Conservation (phyloP, 2,113 vertebrate species). For the Notechis scutatus region DNA sequence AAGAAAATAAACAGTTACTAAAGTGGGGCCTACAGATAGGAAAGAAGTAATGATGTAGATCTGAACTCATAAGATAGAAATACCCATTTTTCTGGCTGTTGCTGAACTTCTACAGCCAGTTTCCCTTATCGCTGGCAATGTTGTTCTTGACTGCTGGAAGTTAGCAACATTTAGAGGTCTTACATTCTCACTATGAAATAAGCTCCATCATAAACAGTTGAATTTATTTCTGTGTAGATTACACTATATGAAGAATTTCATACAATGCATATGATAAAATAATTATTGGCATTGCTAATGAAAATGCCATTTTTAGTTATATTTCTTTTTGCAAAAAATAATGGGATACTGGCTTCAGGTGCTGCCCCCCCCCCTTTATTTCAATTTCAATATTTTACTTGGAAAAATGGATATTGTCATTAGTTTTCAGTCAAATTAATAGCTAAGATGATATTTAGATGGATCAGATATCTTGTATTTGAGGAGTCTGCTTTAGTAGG, state of each 20-base stretch:
- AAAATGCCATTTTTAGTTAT: not conserved
- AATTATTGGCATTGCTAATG: not conserved
- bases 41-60: not conserved
- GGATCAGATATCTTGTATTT: slow-evolving; percentile 35
- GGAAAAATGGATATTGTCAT: slow-evolving; percentile 5
- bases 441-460: slow-evolving; percentile 16
- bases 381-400: slow-evolving; percentile 23
- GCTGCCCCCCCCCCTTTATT: not conserved
- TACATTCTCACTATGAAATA: not conserved
- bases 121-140: not conserved
- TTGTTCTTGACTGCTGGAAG: not conserved
- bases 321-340: not conserved
- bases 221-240: not conserved
- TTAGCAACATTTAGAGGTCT: not conserved
- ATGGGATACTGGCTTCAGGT: not conserved
- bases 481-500: slow-evolving; percentile 47
- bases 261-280: not conserved
- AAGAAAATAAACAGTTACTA: not conserved
- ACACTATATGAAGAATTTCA: not conserved
- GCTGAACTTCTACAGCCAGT: not conserved
- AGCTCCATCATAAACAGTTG: not conserved
- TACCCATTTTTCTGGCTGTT: not conserved
- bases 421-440: slow-evolving; percentile 19
- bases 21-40: not conserved
- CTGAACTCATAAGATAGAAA: not conserved